phyloP scores from a whole-genome alignment of 2,888 invertebrate genomes.

The Habroteleia sp. region DNA sequence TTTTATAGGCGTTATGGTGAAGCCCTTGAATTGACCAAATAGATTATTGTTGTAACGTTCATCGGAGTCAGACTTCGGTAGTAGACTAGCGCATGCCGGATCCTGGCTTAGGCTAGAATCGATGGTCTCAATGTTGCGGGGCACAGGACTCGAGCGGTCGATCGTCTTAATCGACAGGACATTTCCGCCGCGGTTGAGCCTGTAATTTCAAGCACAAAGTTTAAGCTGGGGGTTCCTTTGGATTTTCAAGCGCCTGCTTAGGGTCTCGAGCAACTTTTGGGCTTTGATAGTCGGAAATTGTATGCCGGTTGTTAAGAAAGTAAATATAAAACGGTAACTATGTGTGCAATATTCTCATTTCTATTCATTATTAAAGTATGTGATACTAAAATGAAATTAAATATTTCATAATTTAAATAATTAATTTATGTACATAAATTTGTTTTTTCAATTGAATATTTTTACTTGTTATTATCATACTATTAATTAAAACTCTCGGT shows the following conservation, averaged over 20 bases:
- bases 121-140: conserved; percentile 77
- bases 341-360: too few species aligned
- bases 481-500: too few species aligned
- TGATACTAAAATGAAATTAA: too few species aligned
- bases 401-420: too few species aligned
- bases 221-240: conserved; percentile 68
- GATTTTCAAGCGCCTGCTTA: conserved; percentile 9
- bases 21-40: conserved; percentile 94
- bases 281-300: too few species aligned
- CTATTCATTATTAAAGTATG: too few species aligned
- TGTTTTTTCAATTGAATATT: too few species aligned
- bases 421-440: too few species aligned
- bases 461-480: too few species aligned
- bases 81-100: conserved; percentile 78
- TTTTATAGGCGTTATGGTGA: conserved; percentile 87
- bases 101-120: conserved; percentile 78
- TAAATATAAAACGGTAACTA: too few species aligned
- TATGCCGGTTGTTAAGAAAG: neutral
- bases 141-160: conserved; percentile 75
- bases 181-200: conserved; percentile 73
- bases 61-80: conserved; percentile 76
- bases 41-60: conserved; percentile 83
- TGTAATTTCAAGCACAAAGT: conserved; percentile 66
- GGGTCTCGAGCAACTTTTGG: neutral
- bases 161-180: conserved; percentile 76